Evolutionary conservation across 2,113 vertebrate genomes (phyloP), one percentile per base, ranked within the genome.

Genomic region (Plestiodon gilberti): DNA sequence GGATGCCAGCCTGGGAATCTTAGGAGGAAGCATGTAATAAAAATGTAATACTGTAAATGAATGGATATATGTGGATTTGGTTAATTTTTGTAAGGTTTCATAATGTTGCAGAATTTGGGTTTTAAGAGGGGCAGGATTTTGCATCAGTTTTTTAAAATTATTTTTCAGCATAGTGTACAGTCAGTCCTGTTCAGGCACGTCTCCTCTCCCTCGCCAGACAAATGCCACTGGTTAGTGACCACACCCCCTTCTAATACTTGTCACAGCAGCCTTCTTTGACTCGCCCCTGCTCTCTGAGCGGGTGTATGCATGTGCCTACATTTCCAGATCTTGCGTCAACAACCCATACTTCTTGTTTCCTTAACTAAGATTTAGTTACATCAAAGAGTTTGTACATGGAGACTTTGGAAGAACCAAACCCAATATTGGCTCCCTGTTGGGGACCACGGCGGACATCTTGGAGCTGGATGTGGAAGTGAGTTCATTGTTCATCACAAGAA

Each of bases 321-420:
- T 81, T 52, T 13, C 25, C 14, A 33, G 15, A 11, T 80, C 59
- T 38, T 7, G 35, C 38, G 69, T 78, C 64, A 75, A 28, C 61
- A 30, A 22, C 40, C 14, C 25, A 40, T 40, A 82, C 78, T n/a
- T 23, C 61, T 79, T 78, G 64, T 89, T 91, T 95, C 95, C 97
- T 98, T 96, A 97, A 96, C 90, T 7, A 3, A 22, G 17, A 3
- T 9, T 65, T 91, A 99, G 99, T 30, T 99, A 99, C 93, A 97
- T 99, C 92, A 99, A 99, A 91, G 99, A 99, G 93, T 99, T 99
- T 90, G 98, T 99, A 48, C 99, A 99, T 0, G 98, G 99, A 92
- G 99, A 99, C 95, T 99, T 99, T 22, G 99, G 99, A 40, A 98
- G 99, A 92, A 99, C 99, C 7, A 98, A 96, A 91, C 99, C 99